These are phyloP conservation scores for Peromyscus polionotus DNA, from an alignment of 2,113 vertebrate species.

Conservation along the genomic window DNA sequence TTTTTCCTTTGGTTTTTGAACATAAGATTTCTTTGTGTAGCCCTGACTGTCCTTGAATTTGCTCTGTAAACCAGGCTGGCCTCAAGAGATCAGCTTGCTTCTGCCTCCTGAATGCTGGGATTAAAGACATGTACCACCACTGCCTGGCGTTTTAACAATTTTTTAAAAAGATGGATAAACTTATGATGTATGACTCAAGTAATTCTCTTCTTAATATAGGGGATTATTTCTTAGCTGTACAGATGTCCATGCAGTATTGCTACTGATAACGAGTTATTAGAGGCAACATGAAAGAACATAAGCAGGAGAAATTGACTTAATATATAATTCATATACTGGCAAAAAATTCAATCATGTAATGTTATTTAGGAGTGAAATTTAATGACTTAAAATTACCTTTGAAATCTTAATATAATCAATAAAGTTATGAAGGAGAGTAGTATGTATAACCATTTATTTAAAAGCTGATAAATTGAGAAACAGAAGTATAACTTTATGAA, in stretches of 20 bases:
- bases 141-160: background rate
- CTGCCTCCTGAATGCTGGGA: background rate
- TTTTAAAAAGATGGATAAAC: background rate
- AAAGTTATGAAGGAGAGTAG: background rate
- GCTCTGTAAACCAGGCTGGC: background rate
- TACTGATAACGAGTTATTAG: background rate
- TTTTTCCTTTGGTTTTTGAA: background rate
- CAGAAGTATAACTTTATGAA: background rate
- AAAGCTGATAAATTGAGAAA: background rate
- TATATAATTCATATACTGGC: background rate
- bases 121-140: background rate
- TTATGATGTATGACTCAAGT: background rate
- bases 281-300: background rate
- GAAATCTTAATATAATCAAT: background rate
- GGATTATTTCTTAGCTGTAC: background rate
- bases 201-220: background rate
- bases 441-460: background rate
- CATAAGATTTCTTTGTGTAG: background rate
- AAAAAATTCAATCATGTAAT: background rate
- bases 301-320: background rate
- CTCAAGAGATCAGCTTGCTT: background rate
- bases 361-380: background rate
- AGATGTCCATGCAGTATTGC: background rate
- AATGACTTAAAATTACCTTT: background rate
- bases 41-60: background rate